Evolutionary conservation across 1,140 invertebrate genomes (phyloP), one percentile per base, ranked within the genome.

Genomic region (Harpegnathos saltator): DNA sequence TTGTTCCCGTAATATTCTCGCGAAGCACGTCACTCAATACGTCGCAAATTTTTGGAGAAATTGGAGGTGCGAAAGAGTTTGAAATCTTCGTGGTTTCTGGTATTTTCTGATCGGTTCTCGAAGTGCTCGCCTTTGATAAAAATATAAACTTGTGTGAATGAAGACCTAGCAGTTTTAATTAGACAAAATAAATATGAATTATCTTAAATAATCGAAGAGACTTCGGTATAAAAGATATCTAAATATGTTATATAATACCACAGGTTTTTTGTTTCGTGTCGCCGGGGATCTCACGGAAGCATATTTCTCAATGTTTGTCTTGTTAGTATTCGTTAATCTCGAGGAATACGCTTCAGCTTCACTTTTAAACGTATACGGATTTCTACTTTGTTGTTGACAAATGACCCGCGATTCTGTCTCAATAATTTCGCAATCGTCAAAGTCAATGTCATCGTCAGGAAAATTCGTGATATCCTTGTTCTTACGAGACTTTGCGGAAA

Each of bases 1-100:
- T 78, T 5, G n/a, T 66, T 61, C 78, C 52, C 19, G 44, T 87
- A 7, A 90, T 9, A 19, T 68, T 38, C 9, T 86, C 52, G 19
- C 82, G 77, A 26, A 90, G 78, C 14, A 93, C 29, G 26, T 91
- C 84, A 11, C 77, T 54, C 5, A 94, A 69, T 15, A 87, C 87
- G 26, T 93, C 91, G 71, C 81, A 91, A 58, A 88, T 82, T 78
- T 90, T 90, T 11, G 50, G 29, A 52, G 50, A 17, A 62, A 22
- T 0, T 15, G 11, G 24, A 26, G 65, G 9, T 3, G 17, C 0
- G 24, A 44, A 50, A 22, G 15, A 50, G 9, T 74, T 44, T 5
- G 0, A 71, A 91, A 84, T 90, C 88, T 14, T 85, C 52, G 88
- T n/a, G 89, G 90, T 82, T 85, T 90, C 78, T 19, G 71, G 11